phyloP scores from a whole-genome alignment of 2,797 vertebrate genomes.

The Eulemur coronatus region DNA sequence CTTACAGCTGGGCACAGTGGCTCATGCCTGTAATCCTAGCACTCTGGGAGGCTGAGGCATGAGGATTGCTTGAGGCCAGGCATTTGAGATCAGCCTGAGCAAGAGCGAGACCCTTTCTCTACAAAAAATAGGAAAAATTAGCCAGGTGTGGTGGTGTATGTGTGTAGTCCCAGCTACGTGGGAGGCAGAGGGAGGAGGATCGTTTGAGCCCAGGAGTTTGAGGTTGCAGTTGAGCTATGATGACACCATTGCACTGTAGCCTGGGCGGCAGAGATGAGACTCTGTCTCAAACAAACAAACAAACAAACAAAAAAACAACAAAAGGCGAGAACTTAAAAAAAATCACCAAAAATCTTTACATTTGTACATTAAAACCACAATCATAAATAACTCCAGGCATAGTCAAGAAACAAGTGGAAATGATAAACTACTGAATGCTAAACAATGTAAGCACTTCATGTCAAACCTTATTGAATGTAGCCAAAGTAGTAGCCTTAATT shows the following conservation, averaged over 20 bases:
- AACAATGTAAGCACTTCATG: neutral
- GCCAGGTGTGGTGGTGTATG: too few species aligned
- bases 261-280: neutral
- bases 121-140: too few species aligned
- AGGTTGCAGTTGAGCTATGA: neutral
- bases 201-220: neutral
- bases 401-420: neutral
- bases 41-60: neutral
- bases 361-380: constrained; percentile 9
- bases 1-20: neutral
- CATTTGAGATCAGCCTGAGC: too few species aligned
- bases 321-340: neutral
- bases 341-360: neutral
- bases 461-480: neutral
- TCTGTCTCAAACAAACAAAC: neutral
- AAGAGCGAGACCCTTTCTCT: too few species aligned
- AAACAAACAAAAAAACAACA: neutral
- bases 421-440: neutral
- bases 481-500: neutral
- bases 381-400: neutral
- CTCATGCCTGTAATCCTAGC: neutral
- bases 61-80: too few species aligned
- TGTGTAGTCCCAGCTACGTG: too few species aligned
- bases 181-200: neutral
- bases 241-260: neutral